Evolutionary conservation across 2,888 invertebrate genomes (phyloP).

Genomic region (Venusia cambrica): DNA sequence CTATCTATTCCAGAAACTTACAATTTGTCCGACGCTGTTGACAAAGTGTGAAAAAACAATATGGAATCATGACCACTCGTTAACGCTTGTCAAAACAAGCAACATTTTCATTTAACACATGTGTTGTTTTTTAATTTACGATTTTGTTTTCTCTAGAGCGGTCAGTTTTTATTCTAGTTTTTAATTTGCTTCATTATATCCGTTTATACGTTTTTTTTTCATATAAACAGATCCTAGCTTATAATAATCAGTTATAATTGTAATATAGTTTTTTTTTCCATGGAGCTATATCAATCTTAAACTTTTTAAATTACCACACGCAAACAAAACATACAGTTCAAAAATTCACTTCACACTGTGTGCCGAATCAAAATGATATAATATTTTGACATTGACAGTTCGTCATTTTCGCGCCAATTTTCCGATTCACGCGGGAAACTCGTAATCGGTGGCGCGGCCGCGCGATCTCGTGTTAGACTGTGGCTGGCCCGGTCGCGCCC

Average conservation of each 20-base stretch:
- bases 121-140: slow-evolving; percentile 5
- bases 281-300: slow-evolving; percentile 9
- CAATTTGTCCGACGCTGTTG: slow-evolving; percentile 7
- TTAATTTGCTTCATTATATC: no score
- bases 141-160: no score
- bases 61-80: slow-evolving; percentile 25
- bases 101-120: slow-evolving; percentile 17
- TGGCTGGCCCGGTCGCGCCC: slow-evolving; percentile 48
- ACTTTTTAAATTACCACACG: slow-evolving; percentile 3
- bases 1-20: slow-evolving; percentile 11
- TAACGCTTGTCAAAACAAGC: slow-evolving; percentile 35
- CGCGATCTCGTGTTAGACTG: slow-evolving; percentile 64
- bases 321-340: slow-evolving; percentile 21
- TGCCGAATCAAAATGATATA: slow-evolving; percentile 26
- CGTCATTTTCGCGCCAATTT: slow-evolving; percentile 78
- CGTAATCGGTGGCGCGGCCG: slow-evolving; percentile 56
- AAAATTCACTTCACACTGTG: slow-evolving; percentile 33
- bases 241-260: background rate
- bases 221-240: background rate
- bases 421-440: slow-evolving; percentile 59
- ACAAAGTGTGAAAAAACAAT: slow-evolving; percentile 20
- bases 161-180: no score
- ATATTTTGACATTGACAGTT: slow-evolving; percentile 51
- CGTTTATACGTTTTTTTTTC: background rate
- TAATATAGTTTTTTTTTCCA: background rate